Evolutionary conservation across 2,797 vertebrate species (phyloP).

Genomic region (Eidolon dupreanum): DNA sequence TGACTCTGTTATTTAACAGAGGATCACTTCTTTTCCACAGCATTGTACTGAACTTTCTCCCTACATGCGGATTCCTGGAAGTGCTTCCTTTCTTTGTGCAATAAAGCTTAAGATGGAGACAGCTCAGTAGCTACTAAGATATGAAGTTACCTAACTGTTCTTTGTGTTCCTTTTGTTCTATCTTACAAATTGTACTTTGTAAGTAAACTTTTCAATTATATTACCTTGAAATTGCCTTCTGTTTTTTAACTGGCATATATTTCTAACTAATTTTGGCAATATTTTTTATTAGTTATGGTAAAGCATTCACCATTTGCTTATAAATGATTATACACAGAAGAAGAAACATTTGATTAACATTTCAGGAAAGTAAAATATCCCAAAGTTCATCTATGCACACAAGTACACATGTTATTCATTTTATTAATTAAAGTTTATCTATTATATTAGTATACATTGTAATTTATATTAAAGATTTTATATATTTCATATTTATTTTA

Average conservation of each 20-base stretch:
- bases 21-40: neutral
- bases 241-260: neutral
- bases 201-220: neutral
- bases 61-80: neutral
- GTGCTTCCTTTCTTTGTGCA: neutral
- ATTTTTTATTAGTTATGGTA: neutral
- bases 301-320: neutral
- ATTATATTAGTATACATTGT: neutral
- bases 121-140: neutral
- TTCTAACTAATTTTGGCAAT: neutral
- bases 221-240: neutral
- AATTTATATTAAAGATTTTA: neutral
- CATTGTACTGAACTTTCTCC: accelerated
- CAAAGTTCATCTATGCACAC: neutral
- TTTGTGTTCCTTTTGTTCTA: neutral
- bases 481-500: neutral
- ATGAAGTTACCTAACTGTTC: neutral
- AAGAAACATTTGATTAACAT: neutral
- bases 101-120: neutral
- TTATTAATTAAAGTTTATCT: neutral
- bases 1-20: neutral
- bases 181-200: neutral
- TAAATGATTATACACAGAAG: neutral
- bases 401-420: neutral
- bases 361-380: neutral